Conservation (phyloP, 2,888 invertebrate genomes). For the Schizaphis graminum region DNA sequence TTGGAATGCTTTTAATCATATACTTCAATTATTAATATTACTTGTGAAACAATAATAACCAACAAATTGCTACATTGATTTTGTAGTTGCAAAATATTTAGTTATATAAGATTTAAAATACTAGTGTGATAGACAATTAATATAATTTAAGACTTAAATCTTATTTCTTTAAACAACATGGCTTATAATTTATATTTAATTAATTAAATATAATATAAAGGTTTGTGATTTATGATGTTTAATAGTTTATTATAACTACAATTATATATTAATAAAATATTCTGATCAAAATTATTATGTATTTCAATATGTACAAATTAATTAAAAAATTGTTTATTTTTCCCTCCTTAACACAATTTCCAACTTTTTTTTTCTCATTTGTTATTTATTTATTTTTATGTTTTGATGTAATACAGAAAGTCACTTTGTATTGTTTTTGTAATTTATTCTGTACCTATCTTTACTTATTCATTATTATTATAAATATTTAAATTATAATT, state of each 20-base stretch:
- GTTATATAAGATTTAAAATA: not conserved
- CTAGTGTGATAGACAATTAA: not conserved
- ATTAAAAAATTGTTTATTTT: not conserved
- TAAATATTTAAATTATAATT: too few species aligned
- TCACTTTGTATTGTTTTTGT: not conserved
- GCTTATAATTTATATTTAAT: not conserved
- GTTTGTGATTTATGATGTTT: conserved; percentile 33
- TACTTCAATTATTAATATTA: not conserved
- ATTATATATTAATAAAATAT: conserved; percentile 20
- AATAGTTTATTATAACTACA: not conserved
- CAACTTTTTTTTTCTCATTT: conserved; percentile 3
- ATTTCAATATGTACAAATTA: conserved; percentile 21
- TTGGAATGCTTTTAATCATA: not conserved
- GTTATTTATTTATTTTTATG: conserved; percentile 28
- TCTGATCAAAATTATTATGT: conserved; percentile 30
- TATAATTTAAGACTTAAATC: not conserved
- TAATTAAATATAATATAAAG: not conserved
- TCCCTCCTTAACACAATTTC: not conserved
- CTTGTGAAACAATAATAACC: not conserved
- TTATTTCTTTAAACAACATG: not conserved
- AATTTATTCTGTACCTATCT: not conserved
- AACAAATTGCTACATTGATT: conserved; percentile 25
- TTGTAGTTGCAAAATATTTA: not conserved
- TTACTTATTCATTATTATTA: too few species aligned
- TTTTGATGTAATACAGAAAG: conserved; percentile 18